phyloP scores from a whole-genome alignment of 1,140 invertebrate genomes.

The Linepithema humile region DNA sequence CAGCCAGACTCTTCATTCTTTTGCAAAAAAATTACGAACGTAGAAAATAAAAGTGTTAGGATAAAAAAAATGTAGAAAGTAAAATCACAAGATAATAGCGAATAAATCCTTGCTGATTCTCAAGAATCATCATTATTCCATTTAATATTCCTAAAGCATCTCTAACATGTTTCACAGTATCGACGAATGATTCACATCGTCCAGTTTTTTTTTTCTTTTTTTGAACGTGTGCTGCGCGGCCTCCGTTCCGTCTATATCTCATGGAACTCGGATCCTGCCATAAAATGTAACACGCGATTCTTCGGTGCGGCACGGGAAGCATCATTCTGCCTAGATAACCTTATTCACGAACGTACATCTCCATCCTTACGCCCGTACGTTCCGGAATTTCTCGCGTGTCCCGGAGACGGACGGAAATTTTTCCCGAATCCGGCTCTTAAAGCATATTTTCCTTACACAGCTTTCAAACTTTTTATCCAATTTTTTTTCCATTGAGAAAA shows the following conservation, averaged over 20 bases:
- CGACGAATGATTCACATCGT: neutral
- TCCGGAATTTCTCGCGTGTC: conserved; percentile 31
- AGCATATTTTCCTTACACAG: conserved; percentile 27
- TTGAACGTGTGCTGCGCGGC: neutral
- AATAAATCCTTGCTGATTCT: no score
- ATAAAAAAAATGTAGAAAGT: neutral
- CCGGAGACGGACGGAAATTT: conserved; percentile 32
- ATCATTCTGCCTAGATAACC: conserved; percentile 42
- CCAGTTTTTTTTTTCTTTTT: no score
- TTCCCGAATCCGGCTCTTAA: conserved; percentile 34
- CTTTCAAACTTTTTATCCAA: conserved; percentile 30
- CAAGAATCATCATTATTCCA: no score
- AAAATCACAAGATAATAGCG: neutral
- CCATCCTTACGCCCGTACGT: conserved; percentile 8
- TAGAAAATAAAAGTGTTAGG: conserved; percentile 1
- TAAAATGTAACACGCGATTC: conserved; percentile 45
- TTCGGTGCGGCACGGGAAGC: conserved; percentile 21
- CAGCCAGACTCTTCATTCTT: neutral
- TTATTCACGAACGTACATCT: conserved; percentile 35
- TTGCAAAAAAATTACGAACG: neutral
- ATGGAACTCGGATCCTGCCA: conserved; percentile 35
- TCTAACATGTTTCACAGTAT: neutral
- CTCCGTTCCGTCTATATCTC: conserved; percentile 20
- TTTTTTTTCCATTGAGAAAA: conserved; percentile 6
- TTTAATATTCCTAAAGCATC: no score